Percentiles rank a stretch among this genome's conserved stretches.
These are phyloP conservation scores for Trisateles emortualis DNA, from an alignment of 2,888 invertebrate species.

Conservation along the genomic window DNA sequence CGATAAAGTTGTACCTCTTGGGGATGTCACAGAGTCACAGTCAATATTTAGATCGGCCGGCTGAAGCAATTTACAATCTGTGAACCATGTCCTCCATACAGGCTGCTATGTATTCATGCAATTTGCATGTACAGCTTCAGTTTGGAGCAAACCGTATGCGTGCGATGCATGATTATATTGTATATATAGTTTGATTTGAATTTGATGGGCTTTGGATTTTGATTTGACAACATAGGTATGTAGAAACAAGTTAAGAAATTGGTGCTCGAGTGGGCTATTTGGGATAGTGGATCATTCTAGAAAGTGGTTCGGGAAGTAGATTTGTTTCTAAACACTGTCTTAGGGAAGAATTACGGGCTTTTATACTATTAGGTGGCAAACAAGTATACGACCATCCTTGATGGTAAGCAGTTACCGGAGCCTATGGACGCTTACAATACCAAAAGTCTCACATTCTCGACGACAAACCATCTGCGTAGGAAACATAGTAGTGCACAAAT, in stretches of 20 bases:
- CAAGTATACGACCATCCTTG: too few species aligned
- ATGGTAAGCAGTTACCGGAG: too few species aligned
- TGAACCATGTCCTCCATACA: constrained; percentile 40
- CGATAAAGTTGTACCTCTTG: constrained; percentile 34
- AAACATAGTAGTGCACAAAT: too few species aligned
- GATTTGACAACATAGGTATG: constrained; percentile 2
- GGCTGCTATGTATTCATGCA: constrained; percentile 59
- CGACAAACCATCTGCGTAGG: too few species aligned
- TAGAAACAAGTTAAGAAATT: not conserved
- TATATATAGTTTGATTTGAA: constrained; percentile 41
- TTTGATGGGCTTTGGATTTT: constrained; percentile 31
- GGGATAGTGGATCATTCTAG: too few species aligned
- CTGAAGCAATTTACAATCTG: constrained; percentile 67
- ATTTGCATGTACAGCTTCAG: constrained; percentile 61
- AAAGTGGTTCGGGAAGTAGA: too few species aligned
- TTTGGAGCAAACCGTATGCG: constrained; percentile 48
- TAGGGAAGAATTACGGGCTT: too few species aligned
- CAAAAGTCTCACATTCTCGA: too few species aligned
- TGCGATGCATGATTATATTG: constrained; percentile 48
- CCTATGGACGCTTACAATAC: too few species aligned
- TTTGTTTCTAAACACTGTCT: too few species aligned
- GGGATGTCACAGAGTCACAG: constrained; percentile 45
- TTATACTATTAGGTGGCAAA: too few species aligned
- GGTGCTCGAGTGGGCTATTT: not conserved
- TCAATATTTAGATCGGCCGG: constrained; percentile 60